phyloP scores from a whole-genome alignment of 2,888 invertebrate genomes.

The Dilophus febrilis region DNA sequence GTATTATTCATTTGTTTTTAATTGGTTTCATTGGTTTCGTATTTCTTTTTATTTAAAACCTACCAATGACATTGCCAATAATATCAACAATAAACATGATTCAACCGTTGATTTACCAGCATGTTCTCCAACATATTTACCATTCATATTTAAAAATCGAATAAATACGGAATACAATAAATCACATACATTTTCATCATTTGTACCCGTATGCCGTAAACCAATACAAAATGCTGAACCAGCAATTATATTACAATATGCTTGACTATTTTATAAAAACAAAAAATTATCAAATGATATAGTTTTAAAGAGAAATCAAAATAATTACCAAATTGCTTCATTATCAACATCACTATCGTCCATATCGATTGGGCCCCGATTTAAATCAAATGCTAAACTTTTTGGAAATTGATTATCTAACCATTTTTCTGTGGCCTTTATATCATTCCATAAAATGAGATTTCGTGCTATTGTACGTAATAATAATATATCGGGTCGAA shows the following conservation, averaged over 20 bases:
- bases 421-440: constrained; percentile 70
- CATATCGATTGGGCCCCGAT: constrained; percentile 51
- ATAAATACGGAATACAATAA: constrained; percentile 37
- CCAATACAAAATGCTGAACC: constrained; percentile 91
- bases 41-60: too few relatives aligned
- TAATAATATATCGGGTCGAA: constrained; percentile 79
- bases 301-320: background rate
- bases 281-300: background rate
- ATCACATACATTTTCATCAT: constrained; percentile 61
- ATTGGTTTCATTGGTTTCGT: too few relatives aligned
- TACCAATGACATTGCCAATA: constrained; percentile 71
- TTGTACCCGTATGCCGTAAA: constrained; percentile 84
- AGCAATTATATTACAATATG: constrained; percentile 88
- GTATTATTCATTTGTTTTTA: too few relatives aligned
- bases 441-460: constrained; percentile 75
- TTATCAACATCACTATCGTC: constrained; percentile 52
- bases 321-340: constrained; percentile 76
- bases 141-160: constrained; percentile 23
- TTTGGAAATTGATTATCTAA: constrained; percentile 64
- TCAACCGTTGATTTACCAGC: constrained; percentile 84
- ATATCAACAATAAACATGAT: constrained; percentile 66
- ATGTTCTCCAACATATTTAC: constrained; percentile 65
- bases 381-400: constrained; percentile 57
- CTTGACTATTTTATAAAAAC: constrained; percentile 45
- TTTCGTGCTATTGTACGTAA: constrained; percentile 59